Evolutionary conservation across 2,113 vertebrate species (phyloP), one percentile per base, ranked within the genome.

Genomic region (Numenius arquata): DNA sequence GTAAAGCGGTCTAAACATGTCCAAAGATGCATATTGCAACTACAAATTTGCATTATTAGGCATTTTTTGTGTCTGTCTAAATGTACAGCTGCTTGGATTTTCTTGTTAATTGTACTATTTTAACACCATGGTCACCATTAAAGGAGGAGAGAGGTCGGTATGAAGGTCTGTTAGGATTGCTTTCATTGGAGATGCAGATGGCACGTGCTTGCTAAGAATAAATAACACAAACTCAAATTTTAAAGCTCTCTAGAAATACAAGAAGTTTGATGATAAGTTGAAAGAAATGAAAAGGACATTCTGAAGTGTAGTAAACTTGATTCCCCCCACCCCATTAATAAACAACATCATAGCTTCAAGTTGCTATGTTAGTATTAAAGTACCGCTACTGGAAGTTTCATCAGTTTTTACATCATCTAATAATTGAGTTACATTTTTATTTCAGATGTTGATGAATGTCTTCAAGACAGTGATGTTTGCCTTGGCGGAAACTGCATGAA

Each of bases 401-500:
- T 73, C 25, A 8, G 2, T 66, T 91, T 90, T 82, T 47, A 66
- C 55, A 58, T 85, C 9, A 45, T 85, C 41, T 81, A 55, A 62
- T 94, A 40, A 86, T 93, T 74, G 7, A 3, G 17, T 87, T 83
- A 82, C 40, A 29, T 75, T 94, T 94, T 96, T 50, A 26, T 98
- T 98, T 76, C 96, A 99, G 99, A 99, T 97, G 98, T 99, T 97
- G 98, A 99, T 40, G 99, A 99, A 97, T 99, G 99, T 95, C 90
- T 98, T 87, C 98, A 98, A 95, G 97, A 98, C 45, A 71, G 81
- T 9, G 88, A 93, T 48, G 95, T 98, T 80, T 99, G 99, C 96
- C 97, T 96, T 66, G 96, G 97, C 68, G 99, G 99, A 65, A 98
- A 97, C 84, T 99, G 99, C 93, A 96, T 98, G 34, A 99, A 99